These are phyloP conservation scores for Caprella mutica DNA, from an alignment of 2,888 invertebrate species.

Conservation along the genomic window DNA sequence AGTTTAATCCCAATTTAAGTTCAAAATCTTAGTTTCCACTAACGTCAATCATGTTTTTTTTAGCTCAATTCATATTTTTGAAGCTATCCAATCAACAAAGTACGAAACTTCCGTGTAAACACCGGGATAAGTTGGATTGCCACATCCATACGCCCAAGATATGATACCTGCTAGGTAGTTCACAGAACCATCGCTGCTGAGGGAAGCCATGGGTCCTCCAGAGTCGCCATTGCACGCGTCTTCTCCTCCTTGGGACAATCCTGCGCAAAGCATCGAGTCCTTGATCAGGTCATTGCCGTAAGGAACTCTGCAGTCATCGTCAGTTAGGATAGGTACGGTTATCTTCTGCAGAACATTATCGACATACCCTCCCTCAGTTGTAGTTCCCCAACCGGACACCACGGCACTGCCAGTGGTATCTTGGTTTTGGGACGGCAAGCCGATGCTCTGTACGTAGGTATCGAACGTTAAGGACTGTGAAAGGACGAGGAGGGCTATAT, in stretches of 20 bases:
- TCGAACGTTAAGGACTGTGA: conserved; percentile 13
- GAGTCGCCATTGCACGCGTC: conserved; percentile 37
- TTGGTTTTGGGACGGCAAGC: conserved; percentile 12
- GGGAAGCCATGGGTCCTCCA: conserved; percentile 35
- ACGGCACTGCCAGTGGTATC: conserved; percentile 27
- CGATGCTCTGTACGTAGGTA: conserved; percentile 10
- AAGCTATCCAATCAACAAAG: conserved; percentile 36
- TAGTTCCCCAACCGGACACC: conserved; percentile 35
- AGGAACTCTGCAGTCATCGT: conserved; percentile 28
- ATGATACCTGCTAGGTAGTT: conserved; percentile 35
- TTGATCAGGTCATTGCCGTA: conserved; percentile 22
- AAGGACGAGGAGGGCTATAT: conserved; percentile 19
- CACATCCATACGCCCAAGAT: conserved; percentile 36
- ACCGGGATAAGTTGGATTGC: conserved; percentile 33
- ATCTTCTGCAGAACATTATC: conserved; percentile 29
- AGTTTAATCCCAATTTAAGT: too few species aligned
- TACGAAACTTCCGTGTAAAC: conserved; percentile 35
- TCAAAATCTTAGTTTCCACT: too few species aligned
- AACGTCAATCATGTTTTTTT: too few species aligned
- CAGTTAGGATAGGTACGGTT: conserved; percentile 33
- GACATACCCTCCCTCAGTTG: conserved; percentile 9
- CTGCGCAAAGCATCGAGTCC: conserved; percentile 36
- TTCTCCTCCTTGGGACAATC: conserved; percentile 32
- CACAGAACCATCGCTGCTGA: too few species aligned
- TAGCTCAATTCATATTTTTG: too few species aligned